These are phyloP conservation scores for Actenoides lindsayi DNA, from an alignment of 2,113 vertebrate genomes.

Conservation along the genomic window DNA sequence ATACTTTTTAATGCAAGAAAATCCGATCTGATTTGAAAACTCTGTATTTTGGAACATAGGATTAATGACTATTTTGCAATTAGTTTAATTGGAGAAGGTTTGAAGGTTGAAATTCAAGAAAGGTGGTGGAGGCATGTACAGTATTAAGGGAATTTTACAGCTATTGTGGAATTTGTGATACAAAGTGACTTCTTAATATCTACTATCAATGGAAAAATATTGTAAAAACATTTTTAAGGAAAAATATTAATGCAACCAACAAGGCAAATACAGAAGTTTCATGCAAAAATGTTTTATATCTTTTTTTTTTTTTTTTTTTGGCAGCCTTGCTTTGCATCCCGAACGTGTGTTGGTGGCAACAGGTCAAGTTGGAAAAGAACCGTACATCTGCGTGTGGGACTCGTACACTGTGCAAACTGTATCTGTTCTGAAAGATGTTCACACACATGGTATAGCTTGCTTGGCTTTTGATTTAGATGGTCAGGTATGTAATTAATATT, in stretches of 20 bases:
- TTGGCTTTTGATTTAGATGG: conserved; percentile 96
- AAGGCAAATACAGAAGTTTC: background rate
- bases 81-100: background rate
- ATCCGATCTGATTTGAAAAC: background rate
- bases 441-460: conserved; percentile 95
- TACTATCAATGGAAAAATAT: background rate
- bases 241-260: background rate
- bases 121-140: background rate
- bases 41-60: background rate
- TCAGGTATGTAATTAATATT: conserved; percentile 83
- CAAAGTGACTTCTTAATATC: background rate
- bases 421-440: conserved; percentile 93
- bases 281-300: background rate
- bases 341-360: conserved; percentile 96
- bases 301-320: conserved; percentile 38
- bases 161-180: background rate
- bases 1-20: background rate
- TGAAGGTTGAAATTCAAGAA: background rate
- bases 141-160: background rate
- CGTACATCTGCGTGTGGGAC: conserved; percentile 97
- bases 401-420: conserved; percentile 95
- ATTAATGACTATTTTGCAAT: background rate
- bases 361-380: conserved; percentile 98
- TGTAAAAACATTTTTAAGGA: background rate
- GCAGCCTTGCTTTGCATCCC: conserved; percentile 95